Conservation (phyloP, 2,113 vertebrate genomes). For the Aphyosemion australe region DNA sequence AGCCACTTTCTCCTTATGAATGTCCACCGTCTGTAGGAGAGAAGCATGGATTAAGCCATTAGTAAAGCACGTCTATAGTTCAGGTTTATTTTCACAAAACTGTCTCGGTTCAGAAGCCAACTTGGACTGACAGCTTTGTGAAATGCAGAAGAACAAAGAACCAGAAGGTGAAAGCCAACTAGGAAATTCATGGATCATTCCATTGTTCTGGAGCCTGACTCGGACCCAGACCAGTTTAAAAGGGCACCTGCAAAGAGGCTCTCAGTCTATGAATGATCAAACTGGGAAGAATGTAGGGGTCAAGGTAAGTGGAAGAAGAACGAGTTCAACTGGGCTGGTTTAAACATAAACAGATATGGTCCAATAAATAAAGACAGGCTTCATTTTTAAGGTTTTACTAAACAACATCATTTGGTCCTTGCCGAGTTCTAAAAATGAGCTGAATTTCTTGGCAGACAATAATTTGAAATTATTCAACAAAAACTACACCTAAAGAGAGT, state of each 20-base stretch:
- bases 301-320: background rate
- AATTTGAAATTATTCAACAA: background rate
- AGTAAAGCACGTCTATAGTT: background rate
- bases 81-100: too few relatives aligned
- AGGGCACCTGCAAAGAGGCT: constrained; percentile 1
- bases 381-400: too few relatives aligned
- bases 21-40: constrained; percentile 90
- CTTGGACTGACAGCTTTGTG: too few relatives aligned
- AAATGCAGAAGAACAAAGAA: too few relatives aligned
- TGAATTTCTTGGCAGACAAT: background rate
- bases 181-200: too few relatives aligned
- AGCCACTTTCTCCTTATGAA: constrained; percentile 99
- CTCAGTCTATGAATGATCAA: constrained; percentile 47
- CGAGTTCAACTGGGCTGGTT: background rate
- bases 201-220: too few relatives aligned
- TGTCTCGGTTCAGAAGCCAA: too few relatives aligned
- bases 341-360: background rate
- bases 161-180: too few relatives aligned
- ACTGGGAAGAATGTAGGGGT: background rate
- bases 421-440: background rate
- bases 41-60: background rate
- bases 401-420: too few relatives aligned
- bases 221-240: background rate
- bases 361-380: too few relatives aligned
- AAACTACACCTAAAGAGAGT: background rate